Evolutionary conservation across 2,797 vertebrate species (phyloP).

Genomic region (Xiphorhynchus erythropygius): DNA sequence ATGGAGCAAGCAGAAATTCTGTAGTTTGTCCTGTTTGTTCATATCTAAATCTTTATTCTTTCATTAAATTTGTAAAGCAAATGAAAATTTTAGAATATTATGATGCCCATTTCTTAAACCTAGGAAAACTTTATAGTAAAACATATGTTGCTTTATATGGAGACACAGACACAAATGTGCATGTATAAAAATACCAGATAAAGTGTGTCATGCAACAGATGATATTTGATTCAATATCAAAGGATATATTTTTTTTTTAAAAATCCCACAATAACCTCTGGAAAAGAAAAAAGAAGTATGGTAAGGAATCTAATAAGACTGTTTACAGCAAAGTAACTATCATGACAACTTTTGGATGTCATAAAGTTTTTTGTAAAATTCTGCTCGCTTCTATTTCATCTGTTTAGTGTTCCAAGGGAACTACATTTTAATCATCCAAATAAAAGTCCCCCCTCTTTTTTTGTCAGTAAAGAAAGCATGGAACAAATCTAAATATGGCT

Average conservation of each 20-base stretch:
- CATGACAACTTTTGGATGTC: neutral
- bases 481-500: neutral
- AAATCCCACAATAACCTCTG: neutral
- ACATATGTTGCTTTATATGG: neutral
- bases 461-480: neutral
- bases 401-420: neutral
- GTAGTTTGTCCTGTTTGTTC: neutral
- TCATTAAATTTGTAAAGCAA: neutral
- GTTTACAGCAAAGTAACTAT: neutral
- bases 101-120: neutral
- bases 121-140: neutral
- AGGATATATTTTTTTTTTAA: neutral
- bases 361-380: neutral
- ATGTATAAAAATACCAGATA: neutral
- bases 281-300: neutral
- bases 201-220: neutral
- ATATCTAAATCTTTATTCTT: neutral
- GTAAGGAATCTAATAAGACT: neutral
- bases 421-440: neutral
- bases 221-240: neutral
- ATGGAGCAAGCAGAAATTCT: neutral
- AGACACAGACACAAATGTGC: neutral
- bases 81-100: neutral
- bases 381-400: neutral
- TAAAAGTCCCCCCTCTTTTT: neutral